Evolutionary conservation across 2,113 vertebrate genomes (phyloP), one percentile per base, ranked within the genome.

Genomic region (Laticauda colubrina): DNA sequence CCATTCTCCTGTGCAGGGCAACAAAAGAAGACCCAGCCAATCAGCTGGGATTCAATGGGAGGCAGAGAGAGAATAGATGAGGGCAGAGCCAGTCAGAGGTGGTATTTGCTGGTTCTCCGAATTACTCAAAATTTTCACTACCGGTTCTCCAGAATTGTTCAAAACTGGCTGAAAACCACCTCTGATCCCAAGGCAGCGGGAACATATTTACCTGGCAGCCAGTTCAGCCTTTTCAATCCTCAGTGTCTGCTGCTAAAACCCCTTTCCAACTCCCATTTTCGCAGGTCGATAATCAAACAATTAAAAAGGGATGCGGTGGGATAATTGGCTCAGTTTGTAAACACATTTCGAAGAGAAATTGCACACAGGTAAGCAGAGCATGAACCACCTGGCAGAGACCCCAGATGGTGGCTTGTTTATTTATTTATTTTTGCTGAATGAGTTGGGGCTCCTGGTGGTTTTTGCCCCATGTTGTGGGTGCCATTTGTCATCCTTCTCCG

Each of bases 231-330:
- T 81, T 57, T 4, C 2, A 1, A 6, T 85, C 34, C 20, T 85
- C 20, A 51, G 21, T 43, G 34, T 48, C 89, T 39, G 51, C 54
- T 89, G 59, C 24, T 20, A 51, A 89, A 56, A 85, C 69, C 5
- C 88, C 23, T 48, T 20, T 59, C 48, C 8, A 88, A 85, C 69
- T 85, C 12, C 5, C 45, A 2, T 89, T 55, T 89, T 89, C 59
- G 43, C 69, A 26, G 43, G 69, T 39, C 3, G 12, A 59, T 89
- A 59, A 92, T 89, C 92, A 89, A 57, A 89, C 85, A 69, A 92
- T 43, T 26, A 57, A 43, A 34, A 89, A 51, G 64, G 54, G 54
- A 55, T 43, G 59, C 64, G 5, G 85, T 61, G 92, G 59, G 51
- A 39, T 89, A 89, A 89, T 90, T 85, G 88, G 43, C 15, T 59